Evolutionary conservation across 2,797 vertebrate genomes (phyloP).

Genomic region (Sebastes elongatus): DNA sequence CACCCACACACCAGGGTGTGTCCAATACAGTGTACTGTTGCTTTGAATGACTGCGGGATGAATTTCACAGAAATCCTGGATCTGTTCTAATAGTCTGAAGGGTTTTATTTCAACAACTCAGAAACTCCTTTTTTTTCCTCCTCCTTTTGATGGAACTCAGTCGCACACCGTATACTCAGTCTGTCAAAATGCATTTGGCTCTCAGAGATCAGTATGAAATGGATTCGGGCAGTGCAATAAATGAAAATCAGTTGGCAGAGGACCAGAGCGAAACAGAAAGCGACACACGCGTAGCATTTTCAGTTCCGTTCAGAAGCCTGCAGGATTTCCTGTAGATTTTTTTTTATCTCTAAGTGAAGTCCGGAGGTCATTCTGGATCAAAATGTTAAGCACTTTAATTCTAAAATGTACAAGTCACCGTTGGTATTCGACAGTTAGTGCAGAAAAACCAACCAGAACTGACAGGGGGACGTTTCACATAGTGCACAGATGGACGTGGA

Average conservation of each 20-base stretch:
- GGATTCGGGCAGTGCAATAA: slow-evolving; percentile 24
- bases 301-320: slow-evolving; percentile 35
- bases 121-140: slow-evolving; percentile 3
- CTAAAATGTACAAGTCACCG: not conserved
- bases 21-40: slow-evolving; percentile 50
- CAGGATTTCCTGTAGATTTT: slow-evolving; percentile 45
- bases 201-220: slow-evolving; percentile 38
- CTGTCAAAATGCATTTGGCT: slow-evolving; percentile 29
- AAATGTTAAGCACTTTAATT: slow-evolving; percentile 8
- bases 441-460: slow-evolving; percentile 18
- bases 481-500: slow-evolving; percentile 61
- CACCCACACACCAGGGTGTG: slow-evolving; percentile 66
- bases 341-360: not conserved
- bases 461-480: slow-evolving; percentile 11
- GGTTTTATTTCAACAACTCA: slow-evolving; percentile 39
- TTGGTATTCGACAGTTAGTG: slow-evolving; percentile 22
- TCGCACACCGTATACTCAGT: not conserved
- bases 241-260: slow-evolving; percentile 36
- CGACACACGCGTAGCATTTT: slow-evolving; percentile 23
- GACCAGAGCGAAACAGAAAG: slow-evolving; percentile 25
- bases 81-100: slow-evolving; percentile 29
- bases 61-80: slow-evolving; percentile 54
- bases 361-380: slow-evolving; percentile 2
- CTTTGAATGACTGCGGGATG: slow-evolving; percentile 37
- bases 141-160: slow-evolving; percentile 21